These are phyloP conservation scores for Congeria kusceri DNA, from an alignment of 2,888 invertebrate genomes.

Conservation along the genomic window DNA sequence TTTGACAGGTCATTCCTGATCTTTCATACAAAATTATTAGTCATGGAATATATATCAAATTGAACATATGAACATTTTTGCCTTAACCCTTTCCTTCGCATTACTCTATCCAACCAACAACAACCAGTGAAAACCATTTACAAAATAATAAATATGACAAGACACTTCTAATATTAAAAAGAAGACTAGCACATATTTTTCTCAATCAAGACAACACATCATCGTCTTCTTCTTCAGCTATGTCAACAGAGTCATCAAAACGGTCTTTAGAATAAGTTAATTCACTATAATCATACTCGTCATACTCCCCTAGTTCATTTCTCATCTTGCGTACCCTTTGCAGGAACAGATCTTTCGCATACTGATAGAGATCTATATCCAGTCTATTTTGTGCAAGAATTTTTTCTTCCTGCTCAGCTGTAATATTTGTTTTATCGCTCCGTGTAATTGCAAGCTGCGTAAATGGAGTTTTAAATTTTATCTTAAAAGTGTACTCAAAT, in stretches of 20 bases:
- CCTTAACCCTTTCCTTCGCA: too few relatives aligned
- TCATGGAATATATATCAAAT: too few relatives aligned
- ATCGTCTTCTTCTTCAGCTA: background rate
- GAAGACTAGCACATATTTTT: too few relatives aligned
- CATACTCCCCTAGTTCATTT: constrained; percentile 7
- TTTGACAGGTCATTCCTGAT: too few relatives aligned
- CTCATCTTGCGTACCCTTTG: constrained; percentile 86
- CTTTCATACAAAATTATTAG: too few relatives aligned
- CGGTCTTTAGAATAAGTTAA: background rate
- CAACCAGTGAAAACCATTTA: too few relatives aligned
- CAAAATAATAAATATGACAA: too few relatives aligned
- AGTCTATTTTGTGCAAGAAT: constrained; percentile 93
- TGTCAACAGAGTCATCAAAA: constrained; percentile 3
- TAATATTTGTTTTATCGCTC: constrained; percentile 92
- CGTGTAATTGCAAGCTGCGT: constrained; percentile 96
- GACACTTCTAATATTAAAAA: too few relatives aligned
- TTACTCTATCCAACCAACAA: too few relatives aligned
- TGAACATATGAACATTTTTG: too few relatives aligned
- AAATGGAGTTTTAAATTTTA: constrained; percentile 87
- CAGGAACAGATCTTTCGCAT: constrained; percentile 93
- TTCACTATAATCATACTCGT: background rate
- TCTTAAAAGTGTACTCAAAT: constrained; percentile 83
- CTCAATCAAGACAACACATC: background rate
- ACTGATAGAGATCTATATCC: constrained; percentile 96
- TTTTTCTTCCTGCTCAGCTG: constrained; percentile 90